Evolutionary conservation across 2,797 vertebrate species (phyloP), one percentile per base, ranked within the genome.

Genomic region (Galago senegalensis): DNA sequence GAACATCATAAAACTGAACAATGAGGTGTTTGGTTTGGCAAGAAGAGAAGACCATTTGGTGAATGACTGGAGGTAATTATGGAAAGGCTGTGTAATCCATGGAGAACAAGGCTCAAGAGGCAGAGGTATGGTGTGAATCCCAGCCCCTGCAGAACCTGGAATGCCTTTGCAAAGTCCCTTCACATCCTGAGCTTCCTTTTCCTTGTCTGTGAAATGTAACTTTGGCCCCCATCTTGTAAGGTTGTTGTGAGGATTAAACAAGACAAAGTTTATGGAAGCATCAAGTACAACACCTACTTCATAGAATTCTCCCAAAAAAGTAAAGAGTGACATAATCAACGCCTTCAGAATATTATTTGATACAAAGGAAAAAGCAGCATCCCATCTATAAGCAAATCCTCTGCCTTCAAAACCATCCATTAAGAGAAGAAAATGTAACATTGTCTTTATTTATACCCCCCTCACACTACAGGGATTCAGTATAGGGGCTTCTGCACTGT

Each of bases 1-100:
- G 61, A 93, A 53, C 27, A 63, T n/a, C n/a, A 49, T n/a, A 89
- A 79, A 93, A 75, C 37, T 70, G 14, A 94, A 72, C 20, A 73
- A 6, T 82, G 61, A 88, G 58, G 34, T 69, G 18, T 49, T 49
- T 73, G 83, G 37, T 65, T 76, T 58, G n/a, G 46, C 77, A 87
- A 49, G 58, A 86, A 90, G 43, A 69, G 9, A 40, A 16, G 56
- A 31, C 11, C 34, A 43, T 20, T 8, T 0, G 61, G 90, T 34
- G 13, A 73, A 58, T 69, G 17, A 76, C 25, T 34, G 34, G 8
- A 67, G 46, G n/a, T 23, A 40, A 40, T 11, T 7, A 9, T 11
- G 53, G 56, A 61, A 79, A 56, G 34, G 49, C 37, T 18, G 34
- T 40, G 75, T 31, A 0, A 37, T 0, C 13, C 43, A 46, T 77